phyloP scores from a whole-genome alignment of 2,888 invertebrate species.

The Tipula lateralis region DNA sequence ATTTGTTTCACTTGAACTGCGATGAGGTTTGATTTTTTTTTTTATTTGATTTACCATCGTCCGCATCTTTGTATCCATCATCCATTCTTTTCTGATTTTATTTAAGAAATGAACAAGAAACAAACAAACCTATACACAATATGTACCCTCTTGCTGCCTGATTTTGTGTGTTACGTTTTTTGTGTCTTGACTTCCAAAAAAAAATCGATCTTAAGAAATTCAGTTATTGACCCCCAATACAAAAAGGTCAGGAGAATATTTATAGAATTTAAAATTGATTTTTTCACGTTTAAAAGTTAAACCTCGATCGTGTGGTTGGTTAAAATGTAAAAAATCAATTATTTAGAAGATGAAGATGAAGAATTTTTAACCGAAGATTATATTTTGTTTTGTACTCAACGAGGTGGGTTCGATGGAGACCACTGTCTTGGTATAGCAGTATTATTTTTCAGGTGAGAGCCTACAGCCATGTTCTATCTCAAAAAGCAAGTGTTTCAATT shows the following conservation, averaged over 20 bases:
- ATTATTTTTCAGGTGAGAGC: too few relatives aligned
- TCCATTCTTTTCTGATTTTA: not conserved
- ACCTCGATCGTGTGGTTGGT: not conserved
- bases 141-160: not conserved
- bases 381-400: too few relatives aligned
- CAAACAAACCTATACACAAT: not conserved
- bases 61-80: not conserved
- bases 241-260: not conserved
- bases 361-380: too few relatives aligned
- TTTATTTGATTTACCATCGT: not conserved
- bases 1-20: not conserved
- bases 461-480: too few relatives aligned
- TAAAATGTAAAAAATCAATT: too few relatives aligned
- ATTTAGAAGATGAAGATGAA: too few relatives aligned
- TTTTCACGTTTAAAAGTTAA: not conserved
- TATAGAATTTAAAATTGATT: not conserved
- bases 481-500: too few relatives aligned
- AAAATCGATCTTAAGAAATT: not conserved
- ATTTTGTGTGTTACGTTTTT: not conserved
- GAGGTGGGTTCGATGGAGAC: too few relatives aligned
- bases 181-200: not conserved
- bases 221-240: not conserved
- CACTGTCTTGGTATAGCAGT: too few relatives aligned
- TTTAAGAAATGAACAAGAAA: not conserved
- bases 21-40: not conserved